Conservation (phyloP, 2,113 vertebrate species). For the Vidua macroura region DNA sequence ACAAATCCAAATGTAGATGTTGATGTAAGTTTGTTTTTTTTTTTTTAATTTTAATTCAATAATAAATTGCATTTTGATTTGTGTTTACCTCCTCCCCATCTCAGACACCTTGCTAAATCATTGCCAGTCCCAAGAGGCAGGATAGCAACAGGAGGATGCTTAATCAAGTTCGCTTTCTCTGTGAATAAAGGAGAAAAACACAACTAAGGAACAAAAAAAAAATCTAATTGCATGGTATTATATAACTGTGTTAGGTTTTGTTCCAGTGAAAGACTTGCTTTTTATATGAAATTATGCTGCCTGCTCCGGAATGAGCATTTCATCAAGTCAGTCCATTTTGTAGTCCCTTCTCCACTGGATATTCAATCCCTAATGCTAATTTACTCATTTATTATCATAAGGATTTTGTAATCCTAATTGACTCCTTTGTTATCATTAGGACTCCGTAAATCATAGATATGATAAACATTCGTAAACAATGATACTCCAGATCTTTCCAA, state of each 20-base stretch:
- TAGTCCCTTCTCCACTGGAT: neutral
- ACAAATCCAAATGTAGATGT: neutral
- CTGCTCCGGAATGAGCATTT: neutral
- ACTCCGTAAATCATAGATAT: neutral
- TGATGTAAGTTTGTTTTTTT: neutral
- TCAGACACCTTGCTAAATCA: constrained; percentile 92
- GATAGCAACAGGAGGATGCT: constrained; percentile 92
- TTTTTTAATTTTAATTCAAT: neutral
- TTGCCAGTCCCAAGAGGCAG: constrained; percentile 96
- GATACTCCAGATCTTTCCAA: neutral
- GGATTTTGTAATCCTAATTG: neutral
- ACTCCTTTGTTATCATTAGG: neutral
- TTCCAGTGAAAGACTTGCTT: neutral
- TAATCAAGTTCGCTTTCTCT: constrained; percentile 91
- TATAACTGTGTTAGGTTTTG: neutral
- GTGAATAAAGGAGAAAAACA: constrained; percentile 44
- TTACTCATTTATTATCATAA: neutral
- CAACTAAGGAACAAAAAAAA: neutral
- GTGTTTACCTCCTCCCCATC: constrained; percentile 94
- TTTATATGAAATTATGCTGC: neutral
- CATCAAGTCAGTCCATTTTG: neutral
- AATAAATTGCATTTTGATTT: neutral
- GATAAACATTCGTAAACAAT: neutral
- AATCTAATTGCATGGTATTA: neutral
- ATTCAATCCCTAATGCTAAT: neutral